A percentile compares a stretch with the other conserved stretches of the same genome.
phyloP scores from a whole-genome alignment of 2,797 vertebrate genomes.

The Oryzias sinensis region DNA sequence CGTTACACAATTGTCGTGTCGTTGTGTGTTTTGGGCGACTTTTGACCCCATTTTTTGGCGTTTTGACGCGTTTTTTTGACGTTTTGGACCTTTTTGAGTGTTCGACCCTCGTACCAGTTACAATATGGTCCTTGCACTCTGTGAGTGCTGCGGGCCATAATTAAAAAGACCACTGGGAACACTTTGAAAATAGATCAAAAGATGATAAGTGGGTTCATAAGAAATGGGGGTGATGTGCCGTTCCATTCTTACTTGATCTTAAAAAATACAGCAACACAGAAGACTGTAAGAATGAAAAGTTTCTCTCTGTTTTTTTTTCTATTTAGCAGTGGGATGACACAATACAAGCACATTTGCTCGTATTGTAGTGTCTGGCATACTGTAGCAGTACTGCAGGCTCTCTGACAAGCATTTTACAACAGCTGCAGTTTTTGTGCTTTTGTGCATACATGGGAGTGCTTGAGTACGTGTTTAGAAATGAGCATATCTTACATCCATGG shows the following conservation, averaged over 20 bases:
- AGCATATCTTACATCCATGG: conserved; percentile 29
- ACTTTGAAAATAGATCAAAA: too few relatives aligned
- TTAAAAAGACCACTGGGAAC: too few relatives aligned
- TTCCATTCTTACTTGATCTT: conserved; percentile 1
- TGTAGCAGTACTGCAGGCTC: conserved; percentile 21
- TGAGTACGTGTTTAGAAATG: conserved; percentile 43
- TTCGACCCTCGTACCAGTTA: too few relatives aligned
- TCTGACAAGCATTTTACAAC: conserved; percentile 33
- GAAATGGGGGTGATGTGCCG: too few relatives aligned
- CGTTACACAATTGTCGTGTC: too few relatives aligned
- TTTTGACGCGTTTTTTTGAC: too few relatives aligned
- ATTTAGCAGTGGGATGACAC: conserved; percentile 23
- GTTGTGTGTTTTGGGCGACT: too few relatives aligned
- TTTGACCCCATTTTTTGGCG: too few relatives aligned
- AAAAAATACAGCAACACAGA: conserved; percentile 17
- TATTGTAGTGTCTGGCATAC: conserved; percentile 11
- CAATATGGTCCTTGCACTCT: too few relatives aligned
- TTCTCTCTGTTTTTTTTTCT: conserved; percentile 24
- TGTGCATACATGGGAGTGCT: conserved; percentile 3
- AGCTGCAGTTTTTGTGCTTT: conserved; percentile 4
- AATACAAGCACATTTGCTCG: conserved; percentile 31
- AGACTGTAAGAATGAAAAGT: conserved; percentile 17
- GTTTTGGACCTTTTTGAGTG: too few relatives aligned
- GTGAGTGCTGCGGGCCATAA: too few relatives aligned
- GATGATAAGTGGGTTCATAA: too few relatives aligned